Percentiles rank a stretch among this genome's conserved stretches.
These are phyloP conservation scores for Peromyscus aztecus DNA, from an alignment of 2,797 vertebrate species.

Conservation along the genomic window DNA sequence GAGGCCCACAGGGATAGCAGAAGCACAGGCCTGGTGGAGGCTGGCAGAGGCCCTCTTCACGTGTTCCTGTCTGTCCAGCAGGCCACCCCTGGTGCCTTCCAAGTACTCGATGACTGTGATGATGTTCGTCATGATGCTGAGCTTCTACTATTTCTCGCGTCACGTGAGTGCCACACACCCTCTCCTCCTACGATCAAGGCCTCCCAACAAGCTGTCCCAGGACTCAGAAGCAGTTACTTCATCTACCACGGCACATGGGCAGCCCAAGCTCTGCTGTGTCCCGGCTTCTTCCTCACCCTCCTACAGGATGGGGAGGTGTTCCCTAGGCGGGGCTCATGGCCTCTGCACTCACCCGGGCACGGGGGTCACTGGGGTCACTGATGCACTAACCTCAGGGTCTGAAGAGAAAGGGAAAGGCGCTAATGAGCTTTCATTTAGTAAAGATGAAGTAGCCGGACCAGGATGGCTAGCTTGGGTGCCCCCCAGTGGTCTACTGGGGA, in stretches of 20 bases:
- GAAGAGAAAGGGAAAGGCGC: background rate
- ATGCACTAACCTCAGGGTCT: background rate
- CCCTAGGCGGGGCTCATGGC: background rate
- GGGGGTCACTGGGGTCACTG: background rate
- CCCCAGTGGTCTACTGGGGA: slow-evolving; percentile 29
- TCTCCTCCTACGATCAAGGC: background rate
- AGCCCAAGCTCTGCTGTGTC: background rate
- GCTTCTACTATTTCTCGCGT: slow-evolving; percentile 96
- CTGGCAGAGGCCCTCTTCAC: rapidly evolving
- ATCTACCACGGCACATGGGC: background rate
- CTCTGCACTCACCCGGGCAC: background rate
- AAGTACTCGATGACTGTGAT: slow-evolving; percentile 95
- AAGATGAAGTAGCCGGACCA: background rate
- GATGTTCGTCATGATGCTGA: slow-evolving; percentile 95
- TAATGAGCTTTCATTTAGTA: background rate
- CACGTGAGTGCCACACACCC: slow-evolving; percentile 90
- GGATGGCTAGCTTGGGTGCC: slow-evolving; percentile 12
- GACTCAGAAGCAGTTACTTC: too few species aligned
- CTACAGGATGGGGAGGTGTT: background rate
- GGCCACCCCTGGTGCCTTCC: slow-evolving; percentile 91
- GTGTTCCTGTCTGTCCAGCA: slow-evolving; percentile 76
- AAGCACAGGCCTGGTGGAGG: background rate
- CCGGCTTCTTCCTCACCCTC: background rate
- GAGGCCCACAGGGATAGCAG: background rate
- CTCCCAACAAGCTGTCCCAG: background rate